Evolutionary conservation across 1,140 invertebrate species (phyloP).

Genomic region (Lasioglossum albipes): DNA sequence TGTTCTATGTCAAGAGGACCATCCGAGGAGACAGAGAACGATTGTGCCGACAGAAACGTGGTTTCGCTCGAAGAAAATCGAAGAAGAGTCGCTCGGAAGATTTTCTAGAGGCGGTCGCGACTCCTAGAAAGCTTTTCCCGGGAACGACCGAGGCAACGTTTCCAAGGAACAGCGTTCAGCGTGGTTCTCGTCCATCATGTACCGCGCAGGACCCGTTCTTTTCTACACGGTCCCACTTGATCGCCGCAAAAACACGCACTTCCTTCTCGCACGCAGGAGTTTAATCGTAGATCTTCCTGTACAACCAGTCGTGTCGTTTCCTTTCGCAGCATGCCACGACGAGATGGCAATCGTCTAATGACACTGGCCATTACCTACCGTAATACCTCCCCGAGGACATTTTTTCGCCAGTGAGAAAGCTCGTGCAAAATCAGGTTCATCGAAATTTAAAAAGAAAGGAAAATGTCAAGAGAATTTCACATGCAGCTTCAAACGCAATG

Average conservation of each 20-base stretch:
- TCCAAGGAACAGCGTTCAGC: neutral
- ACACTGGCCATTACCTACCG: constrained; percentile 2
- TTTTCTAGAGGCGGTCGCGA: no score
- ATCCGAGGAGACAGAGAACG: neutral
- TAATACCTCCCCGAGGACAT: neutral
- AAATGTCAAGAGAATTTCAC: no score
- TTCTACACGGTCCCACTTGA: constrained; percentile 9
- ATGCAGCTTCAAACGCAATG: no score
- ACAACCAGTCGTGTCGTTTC: constrained; percentile 31
- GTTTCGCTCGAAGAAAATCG: no score
- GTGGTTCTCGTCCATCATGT: neutral
- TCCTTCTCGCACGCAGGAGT: constrained; percentile 12
- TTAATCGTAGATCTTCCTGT: constrained; percentile 45
- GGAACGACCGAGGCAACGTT: neutral
- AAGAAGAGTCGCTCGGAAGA: no score
- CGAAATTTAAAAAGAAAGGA: no score
- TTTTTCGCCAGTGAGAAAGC: neutral
- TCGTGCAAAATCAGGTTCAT: neutral
- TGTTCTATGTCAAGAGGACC: neutral
- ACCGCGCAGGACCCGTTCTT: neutral
- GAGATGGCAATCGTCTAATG: constrained; percentile 22
- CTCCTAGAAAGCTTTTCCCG: neutral
- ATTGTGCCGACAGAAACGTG: neutral
- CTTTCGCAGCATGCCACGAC: constrained; percentile 19
- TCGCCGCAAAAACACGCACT: constrained; percentile 27